Evolutionary conservation across 2,888 invertebrate genomes (phyloP).

Genomic region (Rhogogaster chlorosoma): DNA sequence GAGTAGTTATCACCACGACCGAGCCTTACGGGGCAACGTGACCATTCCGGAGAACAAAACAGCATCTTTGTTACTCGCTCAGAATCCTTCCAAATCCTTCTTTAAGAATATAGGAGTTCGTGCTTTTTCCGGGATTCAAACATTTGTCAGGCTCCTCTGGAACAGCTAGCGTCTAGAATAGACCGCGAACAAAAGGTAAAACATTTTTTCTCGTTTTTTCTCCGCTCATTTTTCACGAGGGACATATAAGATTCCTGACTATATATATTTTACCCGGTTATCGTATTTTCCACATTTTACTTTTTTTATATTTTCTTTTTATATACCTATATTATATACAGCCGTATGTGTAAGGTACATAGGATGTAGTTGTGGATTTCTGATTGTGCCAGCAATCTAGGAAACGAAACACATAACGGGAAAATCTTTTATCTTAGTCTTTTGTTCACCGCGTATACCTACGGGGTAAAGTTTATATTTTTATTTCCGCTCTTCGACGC

Average conservation of each 20-base stretch:
- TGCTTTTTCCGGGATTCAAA: conserved; percentile 38
- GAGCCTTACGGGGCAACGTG: not conserved
- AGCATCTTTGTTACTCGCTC: conserved; percentile 17
- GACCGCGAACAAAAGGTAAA: conserved; percentile 15
- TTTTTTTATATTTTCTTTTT: not conserved
- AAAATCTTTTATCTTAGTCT: conserved; percentile 14
- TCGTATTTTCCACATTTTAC: not conserved
- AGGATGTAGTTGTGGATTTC: not conserved
- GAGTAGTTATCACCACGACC: conserved; percentile 31
- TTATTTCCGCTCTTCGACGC: conserved; percentile 7
- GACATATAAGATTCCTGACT: not conserved
- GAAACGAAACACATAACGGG: not conserved
- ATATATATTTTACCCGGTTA: not conserved
- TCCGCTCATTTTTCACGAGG: not conserved
- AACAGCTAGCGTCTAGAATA: conserved; percentile 20
- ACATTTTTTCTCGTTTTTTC: conserved; percentile 6
- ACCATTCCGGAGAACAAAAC: conserved; percentile 38
- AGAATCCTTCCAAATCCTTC: conserved; percentile 33
- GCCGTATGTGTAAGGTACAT: not conserved
- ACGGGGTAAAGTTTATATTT: not conserved
- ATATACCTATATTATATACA: not conserved
- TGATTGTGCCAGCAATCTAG: not conserved
- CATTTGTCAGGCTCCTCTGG: conserved; percentile 33
- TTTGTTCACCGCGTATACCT: not conserved
- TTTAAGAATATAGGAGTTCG: conserved; percentile 6